These are phyloP conservation scores for Equus przewalskii DNA, from an alignment of 2,113 vertebrate genomes.

Conservation along the genomic window DNA sequence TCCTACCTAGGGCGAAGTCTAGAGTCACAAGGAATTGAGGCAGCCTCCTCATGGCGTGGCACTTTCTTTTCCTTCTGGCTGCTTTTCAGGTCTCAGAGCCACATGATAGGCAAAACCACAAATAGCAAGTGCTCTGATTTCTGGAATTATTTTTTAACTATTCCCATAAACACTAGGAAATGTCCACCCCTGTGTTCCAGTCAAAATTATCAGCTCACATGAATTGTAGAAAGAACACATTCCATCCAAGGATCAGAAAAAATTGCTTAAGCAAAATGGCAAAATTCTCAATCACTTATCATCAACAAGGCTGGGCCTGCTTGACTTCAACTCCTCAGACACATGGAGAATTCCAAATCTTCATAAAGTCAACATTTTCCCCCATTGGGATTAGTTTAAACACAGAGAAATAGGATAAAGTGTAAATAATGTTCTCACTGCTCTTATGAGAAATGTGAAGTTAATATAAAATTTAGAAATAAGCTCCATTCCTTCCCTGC, in stretches of 20 bases:
- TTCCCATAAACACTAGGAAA: conserved; percentile 56
- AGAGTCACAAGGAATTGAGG: neutral
- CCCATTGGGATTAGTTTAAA: neutral
- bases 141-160: conserved; percentile 59
- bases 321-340: neutral
- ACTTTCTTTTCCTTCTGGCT: conserved; percentile 36
- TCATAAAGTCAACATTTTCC: neutral
- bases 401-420: neutral
- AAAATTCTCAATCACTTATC: neutral
- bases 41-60: accelerated
- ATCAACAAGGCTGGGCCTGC: neutral
- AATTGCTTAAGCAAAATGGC: neutral
- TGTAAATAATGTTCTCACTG: neutral
- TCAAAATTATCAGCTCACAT: conserved; percentile 25
- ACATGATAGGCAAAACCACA: conserved; percentile 57
- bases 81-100: conserved; percentile 31
- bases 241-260: neutral
- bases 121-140: conserved; percentile 23
- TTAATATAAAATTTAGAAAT: neutral
- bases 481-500: neutral
- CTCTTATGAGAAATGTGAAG: neutral
- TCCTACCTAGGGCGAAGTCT: neutral
- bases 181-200: conserved; percentile 55
- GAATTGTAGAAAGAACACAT: neutral
- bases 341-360: neutral